Percentiles rank a stretch among this genome's conserved stretches.
Evolutionary conservation across 2,888 invertebrate species (phyloP).

Genomic region (Drosophila limbata): DNA sequence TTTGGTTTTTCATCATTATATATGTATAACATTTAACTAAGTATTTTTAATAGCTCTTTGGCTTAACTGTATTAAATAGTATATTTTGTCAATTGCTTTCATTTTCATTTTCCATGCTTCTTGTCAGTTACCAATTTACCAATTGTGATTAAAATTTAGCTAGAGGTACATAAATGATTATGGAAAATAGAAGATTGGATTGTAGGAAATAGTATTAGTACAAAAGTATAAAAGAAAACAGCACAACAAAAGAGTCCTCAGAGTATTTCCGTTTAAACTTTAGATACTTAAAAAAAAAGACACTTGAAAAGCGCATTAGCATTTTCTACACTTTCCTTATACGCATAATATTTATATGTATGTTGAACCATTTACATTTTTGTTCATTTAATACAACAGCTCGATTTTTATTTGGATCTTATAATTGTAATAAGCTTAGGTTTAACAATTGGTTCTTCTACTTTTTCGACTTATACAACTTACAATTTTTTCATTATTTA

Average conservation of each 20-base stretch:
- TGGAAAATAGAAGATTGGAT: slow-evolving; percentile 56
- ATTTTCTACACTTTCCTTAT: slow-evolving; percentile 18
- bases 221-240: slow-evolving; percentile 75
- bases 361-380: slow-evolving; percentile 59
- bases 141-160: slow-evolving; percentile 59
- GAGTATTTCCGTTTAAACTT: slow-evolving; percentile 19
- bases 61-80: slow-evolving; percentile 67
- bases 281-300: slow-evolving; percentile 31
- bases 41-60: slow-evolving; percentile 70
- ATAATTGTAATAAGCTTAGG: slow-evolving; percentile 65
- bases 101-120: slow-evolving; percentile 53
- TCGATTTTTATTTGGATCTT: slow-evolving; percentile 56
- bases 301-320: slow-evolving; percentile 7
- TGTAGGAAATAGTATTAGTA: slow-evolving; percentile 57
- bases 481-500: slow-evolving; percentile 45
- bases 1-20: slow-evolving; percentile 57
- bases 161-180: slow-evolving; percentile 56
- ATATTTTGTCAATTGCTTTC: slow-evolving; percentile 66
- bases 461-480: slow-evolving; percentile 64
- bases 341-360: not conserved
- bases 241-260: slow-evolving; percentile 49
- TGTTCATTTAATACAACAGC: slow-evolving; percentile 78
- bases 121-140: slow-evolving; percentile 37
- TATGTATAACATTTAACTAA: slow-evolving; percentile 83
- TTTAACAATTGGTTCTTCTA: slow-evolving; percentile 83